Percentiles rank a stretch among this genome's conserved stretches.
Conservation (phyloP, 2,888 invertebrate genomes). For the Drosophila peninsularis region DNA sequence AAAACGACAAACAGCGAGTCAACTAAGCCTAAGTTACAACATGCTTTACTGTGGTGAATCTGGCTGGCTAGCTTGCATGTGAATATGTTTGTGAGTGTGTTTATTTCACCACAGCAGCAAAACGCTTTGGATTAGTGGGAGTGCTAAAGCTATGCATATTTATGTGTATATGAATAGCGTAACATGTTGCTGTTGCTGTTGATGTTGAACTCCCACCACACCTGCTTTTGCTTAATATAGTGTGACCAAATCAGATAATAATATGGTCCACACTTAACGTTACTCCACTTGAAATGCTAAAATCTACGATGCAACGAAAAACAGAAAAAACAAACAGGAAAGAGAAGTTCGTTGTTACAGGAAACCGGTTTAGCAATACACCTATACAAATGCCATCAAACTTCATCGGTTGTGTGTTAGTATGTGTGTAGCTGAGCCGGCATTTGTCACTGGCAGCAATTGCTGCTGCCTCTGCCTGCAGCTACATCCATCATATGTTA, state of each 20-base stretch:
- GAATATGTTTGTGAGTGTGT: background rate
- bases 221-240: constrained; percentile 8
- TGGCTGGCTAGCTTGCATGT: constrained; percentile 6
- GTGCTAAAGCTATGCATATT: background rate
- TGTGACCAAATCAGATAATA: constrained; percentile 11
- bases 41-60: constrained; percentile 50
- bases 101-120: constrained; percentile 42
- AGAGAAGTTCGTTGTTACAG: constrained; percentile 38
- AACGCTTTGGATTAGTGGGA: constrained; percentile 32
- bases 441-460: constrained; percentile 54
- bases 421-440: constrained; percentile 34
- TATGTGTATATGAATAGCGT: constrained; percentile 6
- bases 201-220: constrained; percentile 27
- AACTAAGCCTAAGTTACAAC: constrained; percentile 59
- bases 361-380: constrained; percentile 51
- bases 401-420: constrained; percentile 12
- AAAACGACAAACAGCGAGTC: constrained; percentile 37
- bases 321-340: constrained; percentile 15
- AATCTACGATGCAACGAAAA: constrained; percentile 28
- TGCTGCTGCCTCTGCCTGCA: constrained; percentile 8
- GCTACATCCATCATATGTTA: background rate
- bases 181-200: constrained; percentile 31
- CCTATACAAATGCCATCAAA: constrained; percentile 9
- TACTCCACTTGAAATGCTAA: constrained; percentile 14
- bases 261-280: constrained; percentile 20